Evolutionary conservation across 2,797 vertebrate genomes (phyloP).

Genomic region (Ibycter americanus): DNA sequence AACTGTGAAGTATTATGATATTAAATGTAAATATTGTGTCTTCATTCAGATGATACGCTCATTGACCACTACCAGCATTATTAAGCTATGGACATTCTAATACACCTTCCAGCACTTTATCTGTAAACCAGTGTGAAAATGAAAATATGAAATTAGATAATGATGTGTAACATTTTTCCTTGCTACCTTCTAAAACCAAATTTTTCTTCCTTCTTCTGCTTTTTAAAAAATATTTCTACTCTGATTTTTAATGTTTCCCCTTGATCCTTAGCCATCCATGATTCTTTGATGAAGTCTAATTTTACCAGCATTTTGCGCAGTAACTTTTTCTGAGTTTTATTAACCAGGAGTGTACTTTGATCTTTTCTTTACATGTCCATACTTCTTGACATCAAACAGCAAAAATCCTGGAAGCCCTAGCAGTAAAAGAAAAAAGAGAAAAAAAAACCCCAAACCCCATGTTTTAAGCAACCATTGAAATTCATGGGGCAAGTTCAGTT

Average conservation of each 20-base stretch:
- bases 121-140: background rate
- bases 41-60: background rate
- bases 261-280: background rate
- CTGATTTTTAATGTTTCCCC: constrained; percentile 17
- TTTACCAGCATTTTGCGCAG: constrained; percentile 43
- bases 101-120: background rate
- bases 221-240: background rate
- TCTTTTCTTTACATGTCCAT: constrained; percentile 51
- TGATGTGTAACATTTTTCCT: background rate
- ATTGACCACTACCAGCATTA: background rate
- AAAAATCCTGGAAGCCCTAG: constrained; percentile 3
- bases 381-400: constrained; percentile 49
- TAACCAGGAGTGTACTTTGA: constrained; percentile 45
- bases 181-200: background rate
- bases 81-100: background rate
- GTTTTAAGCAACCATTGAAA: constrained; percentile 14
- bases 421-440: background rate
- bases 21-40: background rate
- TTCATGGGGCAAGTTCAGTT: background rate
- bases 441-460: background rate
- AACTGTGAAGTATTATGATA: background rate
- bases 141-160: background rate
- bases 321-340: constrained; percentile 57
- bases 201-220: background rate
- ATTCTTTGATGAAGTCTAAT: constrained; percentile 54